Base-by-base conservation (phyloP, 2,888 invertebrate species). In the Meghimatium bilineatum region DNA sequence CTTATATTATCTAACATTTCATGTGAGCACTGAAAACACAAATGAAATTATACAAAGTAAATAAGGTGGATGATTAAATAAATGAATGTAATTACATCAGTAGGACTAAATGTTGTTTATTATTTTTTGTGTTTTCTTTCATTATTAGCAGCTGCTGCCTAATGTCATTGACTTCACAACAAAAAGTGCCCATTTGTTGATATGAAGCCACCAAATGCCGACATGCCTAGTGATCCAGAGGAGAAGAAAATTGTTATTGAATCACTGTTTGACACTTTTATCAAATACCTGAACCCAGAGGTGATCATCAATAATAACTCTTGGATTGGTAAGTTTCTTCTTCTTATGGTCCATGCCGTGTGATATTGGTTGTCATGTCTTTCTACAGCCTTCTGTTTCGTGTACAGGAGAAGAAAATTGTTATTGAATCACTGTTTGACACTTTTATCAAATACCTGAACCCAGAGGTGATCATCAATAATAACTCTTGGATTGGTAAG, bases 361-460 rank as follows among this genome's bases (percentile, higher is more conserved):
- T n/a, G n/a, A n/a, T n/a, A n/a, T n/a, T n/a, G n/a, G n/a, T n/a
- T n/a, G n/a, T n/a, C n/a, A n/a, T n/a, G n/a, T n/a, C n/a, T n/a
- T n/a, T n/a, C n/a, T n/a, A n/a, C n/a, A n/a, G n/a, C n/a, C n/a
- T n/a, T n/a, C n/a, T n/a, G n/a, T n/a, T n/a, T n/a, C n/a, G n/a
- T n/a, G n/a, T n/a, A n/a, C n/a, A 80, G 36, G 69, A 80, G n/a
- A 52, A 36, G 34, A 71, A 32, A 34, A 71, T 71, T 60, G 14
- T 71, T 49, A n/a, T 71, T 69, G 71, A 52, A 56, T 80, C 71
- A n/a, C 56, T 80, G 36, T 56, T n/a, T 80, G 80, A 80, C 29
- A 80, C 80, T 12, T 80, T 80, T 80, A 36, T 80, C 69, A 71
- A 80, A 29, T 80, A 80, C 56, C n/a, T 80, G 63, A 60, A 77